These are phyloP conservation scores for Leucophenga montana DNA, from an alignment of 2,888 invertebrate genomes.

Conservation along the genomic window DNA sequence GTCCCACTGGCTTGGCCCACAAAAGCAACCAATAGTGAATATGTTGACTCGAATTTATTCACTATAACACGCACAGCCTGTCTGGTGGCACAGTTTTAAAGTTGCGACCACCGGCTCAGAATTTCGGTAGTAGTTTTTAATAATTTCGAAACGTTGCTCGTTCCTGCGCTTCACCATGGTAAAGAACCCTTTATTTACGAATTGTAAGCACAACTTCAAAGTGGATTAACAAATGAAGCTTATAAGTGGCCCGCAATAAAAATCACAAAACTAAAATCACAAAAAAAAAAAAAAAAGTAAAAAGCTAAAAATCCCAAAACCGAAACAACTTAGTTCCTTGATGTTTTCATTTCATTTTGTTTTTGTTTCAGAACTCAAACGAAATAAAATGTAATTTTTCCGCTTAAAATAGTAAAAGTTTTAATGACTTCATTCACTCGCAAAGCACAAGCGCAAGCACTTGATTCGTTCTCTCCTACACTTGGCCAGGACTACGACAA, in stretches of 20 bases:
- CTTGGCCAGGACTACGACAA: not conserved
- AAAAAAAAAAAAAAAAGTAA: slow-evolving; percentile 8
- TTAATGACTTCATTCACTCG: slow-evolving; percentile 58
- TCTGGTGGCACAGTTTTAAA: too few relatives aligned
- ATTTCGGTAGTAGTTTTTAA: too few relatives aligned
- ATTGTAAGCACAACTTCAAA: slow-evolving; percentile 48
- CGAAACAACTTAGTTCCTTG: not conserved
- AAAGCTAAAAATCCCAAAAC: too few relatives aligned
- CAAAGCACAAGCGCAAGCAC: not conserved
- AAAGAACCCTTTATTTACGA: slow-evolving; percentile 57
- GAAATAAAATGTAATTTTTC: slow-evolving; percentile 60
- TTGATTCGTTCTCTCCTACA: slow-evolving; percentile 11
- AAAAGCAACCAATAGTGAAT: too few relatives aligned
- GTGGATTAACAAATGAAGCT: slow-evolving; percentile 61
- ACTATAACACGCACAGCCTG: too few relatives aligned
- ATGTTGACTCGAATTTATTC: too few relatives aligned
- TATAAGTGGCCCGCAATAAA: slow-evolving; percentile 32
- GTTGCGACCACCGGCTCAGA: too few relatives aligned
- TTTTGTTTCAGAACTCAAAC: slow-evolving; percentile 47
- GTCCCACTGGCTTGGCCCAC: too few relatives aligned
- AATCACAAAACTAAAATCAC: not conserved
- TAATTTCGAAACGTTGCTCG: too few relatives aligned
- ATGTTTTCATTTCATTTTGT: slow-evolving; percentile 27
- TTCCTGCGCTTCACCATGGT: too few relatives aligned
- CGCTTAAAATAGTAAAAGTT: slow-evolving; percentile 62